Percentiles rank a stretch among this genome's conserved stretches.
phyloP scores from a whole-genome alignment of 2,888 invertebrate genomes.

The Hoplodrina ambigua region DNA sequence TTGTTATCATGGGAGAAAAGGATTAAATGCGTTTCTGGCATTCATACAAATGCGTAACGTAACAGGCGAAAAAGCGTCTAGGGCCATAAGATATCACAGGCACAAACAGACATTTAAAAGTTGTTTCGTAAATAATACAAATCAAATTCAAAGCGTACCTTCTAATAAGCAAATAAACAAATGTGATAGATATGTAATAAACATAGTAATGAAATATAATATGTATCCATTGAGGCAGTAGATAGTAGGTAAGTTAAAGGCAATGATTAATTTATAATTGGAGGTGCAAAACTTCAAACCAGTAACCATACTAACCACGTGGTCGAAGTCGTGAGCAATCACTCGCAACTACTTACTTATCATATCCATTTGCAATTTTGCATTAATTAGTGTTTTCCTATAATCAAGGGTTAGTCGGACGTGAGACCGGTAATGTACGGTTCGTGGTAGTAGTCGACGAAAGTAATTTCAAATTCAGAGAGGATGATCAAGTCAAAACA shows the following conservation, averaged over 20 bases:
- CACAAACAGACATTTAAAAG: background rate
- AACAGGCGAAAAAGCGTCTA: background rate
- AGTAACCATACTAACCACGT: slow-evolving; percentile 11
- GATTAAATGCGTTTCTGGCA: slow-evolving; percentile 1
- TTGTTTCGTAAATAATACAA: too few species aligned
- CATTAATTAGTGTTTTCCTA: slow-evolving; percentile 5
- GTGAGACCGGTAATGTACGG: background rate
- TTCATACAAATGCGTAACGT: slow-evolving; percentile 10
- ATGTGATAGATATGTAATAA: background rate
- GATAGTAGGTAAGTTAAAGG: slow-evolving; percentile 5
- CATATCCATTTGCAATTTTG: slow-evolving; percentile 15
- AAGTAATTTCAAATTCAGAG: slow-evolving; percentile 9
- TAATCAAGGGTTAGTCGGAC: background rate
- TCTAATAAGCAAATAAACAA: slow-evolving; percentile 1
- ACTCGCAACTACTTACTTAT: slow-evolving; percentile 11
- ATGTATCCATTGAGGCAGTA: too few species aligned
- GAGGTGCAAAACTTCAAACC: slow-evolving; percentile 10
- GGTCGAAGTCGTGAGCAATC: slow-evolving; percentile 23
- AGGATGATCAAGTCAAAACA: background rate
- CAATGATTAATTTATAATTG: slow-evolving; percentile 21
- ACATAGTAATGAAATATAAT: slow-evolving; percentile 18
- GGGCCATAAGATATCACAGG: background rate
- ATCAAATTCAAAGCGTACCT: too few species aligned
- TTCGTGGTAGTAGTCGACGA: slow-evolving; percentile 10
- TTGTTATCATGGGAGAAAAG: background rate